Conservation (phyloP, 2,888 invertebrate species). For the Lithophane ornitopus region DNA sequence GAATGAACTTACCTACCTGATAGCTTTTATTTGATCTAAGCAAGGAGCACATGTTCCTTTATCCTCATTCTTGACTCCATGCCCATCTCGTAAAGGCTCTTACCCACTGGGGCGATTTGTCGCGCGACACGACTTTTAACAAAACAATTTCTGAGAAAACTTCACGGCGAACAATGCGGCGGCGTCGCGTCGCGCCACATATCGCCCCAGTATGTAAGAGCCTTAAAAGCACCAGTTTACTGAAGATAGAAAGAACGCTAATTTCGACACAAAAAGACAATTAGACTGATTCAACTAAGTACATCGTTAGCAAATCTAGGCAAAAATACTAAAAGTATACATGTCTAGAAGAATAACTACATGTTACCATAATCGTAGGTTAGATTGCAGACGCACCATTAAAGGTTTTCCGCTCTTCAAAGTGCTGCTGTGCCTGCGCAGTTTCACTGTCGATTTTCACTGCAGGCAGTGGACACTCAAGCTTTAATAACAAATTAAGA, state of each 20-base stretch:
- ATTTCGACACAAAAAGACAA: background rate
- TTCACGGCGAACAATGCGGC: no score
- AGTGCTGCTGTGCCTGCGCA: background rate
- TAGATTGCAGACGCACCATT: no score
- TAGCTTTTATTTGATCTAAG: constrained; percentile 1
- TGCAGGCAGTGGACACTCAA: background rate
- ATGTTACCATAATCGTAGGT: background rate
- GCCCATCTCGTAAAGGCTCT: background rate
- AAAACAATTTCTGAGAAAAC: no score
- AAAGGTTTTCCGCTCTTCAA: background rate
- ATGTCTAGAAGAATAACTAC: background rate
- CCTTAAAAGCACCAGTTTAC: background rate
- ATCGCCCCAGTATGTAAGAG: no score
- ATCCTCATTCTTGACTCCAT: background rate
- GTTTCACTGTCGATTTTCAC: background rate
- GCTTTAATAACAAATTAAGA: background rate
- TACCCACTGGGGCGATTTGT: no score
- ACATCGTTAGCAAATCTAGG: background rate
- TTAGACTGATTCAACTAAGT: background rate
- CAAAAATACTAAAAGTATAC: background rate
- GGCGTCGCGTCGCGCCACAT: no score
- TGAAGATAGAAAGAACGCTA: background rate
- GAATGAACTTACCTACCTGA: background rate
- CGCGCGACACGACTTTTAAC: no score
- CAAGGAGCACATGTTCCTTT: background rate